Evolutionary conservation across 2,797 vertebrate genomes (phyloP), one percentile per base, ranked within the genome.

Genomic region (Galagoides demidoff): DNA sequence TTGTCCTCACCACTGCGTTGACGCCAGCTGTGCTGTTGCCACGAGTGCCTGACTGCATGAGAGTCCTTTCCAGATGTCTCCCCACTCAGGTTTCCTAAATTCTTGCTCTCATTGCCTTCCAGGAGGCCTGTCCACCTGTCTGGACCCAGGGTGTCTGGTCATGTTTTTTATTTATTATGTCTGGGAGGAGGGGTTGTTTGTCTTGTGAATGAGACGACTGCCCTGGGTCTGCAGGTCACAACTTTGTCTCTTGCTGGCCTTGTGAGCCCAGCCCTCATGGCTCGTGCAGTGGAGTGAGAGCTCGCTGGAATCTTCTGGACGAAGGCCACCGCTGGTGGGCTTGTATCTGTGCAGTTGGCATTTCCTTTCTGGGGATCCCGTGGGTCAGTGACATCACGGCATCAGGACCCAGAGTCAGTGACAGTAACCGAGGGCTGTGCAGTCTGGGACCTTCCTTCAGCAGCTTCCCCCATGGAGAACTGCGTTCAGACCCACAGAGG

Each of bases 161-260:
- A 22, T 90, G 4, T 25, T 25, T 31, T 29, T 92, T 97, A 95
- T 96, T 97, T 95, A 66, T 97, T 97, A 81, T 90, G 84, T 97
- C 90, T 85, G 73, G 91, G 52, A 78, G 89, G 61, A 71, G 61
- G 57, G 0, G 64, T 17, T 95, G 59, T 93, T 95, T 97, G 94
- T 94, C 29, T 76, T 52, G 0, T 39, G 22, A 88, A 73, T 90
- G 92, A 49, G 57, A 71, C 70, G 85, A 85, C 12, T 76, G 92
- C 82, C 89, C 61, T 88, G 83, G 63, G 6, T 95, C 89, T 95
- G 52, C 94, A 92, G 76, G 68, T 74, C 55, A 74, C 90, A 12
- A 2, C 43, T 12, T 52, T 94, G 20, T 88, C 92, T 45, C 77
- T 71, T 73, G 34, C 66, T 74, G 59, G 39, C 79, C 57, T 14